Base-by-base conservation (phyloP, 1,140 invertebrate genomes). In the Drosophila rhopaloa region DNA sequence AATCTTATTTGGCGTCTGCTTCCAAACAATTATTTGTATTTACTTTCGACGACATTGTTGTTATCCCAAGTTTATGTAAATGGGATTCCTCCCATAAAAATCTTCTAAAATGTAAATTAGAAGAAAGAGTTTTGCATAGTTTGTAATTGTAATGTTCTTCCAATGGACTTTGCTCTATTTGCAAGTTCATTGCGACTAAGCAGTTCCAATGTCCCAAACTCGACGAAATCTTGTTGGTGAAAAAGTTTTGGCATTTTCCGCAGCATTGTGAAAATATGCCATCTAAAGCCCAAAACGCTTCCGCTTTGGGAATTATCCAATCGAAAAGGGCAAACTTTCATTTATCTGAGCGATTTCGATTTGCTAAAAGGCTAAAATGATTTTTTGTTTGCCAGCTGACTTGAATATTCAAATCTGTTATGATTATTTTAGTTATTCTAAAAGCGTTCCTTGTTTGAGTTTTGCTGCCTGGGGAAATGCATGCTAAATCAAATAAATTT, bases 311-410 rank as follows among this genome's bases (percentile, higher is more conserved):
- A 70, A 56, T 56, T 14, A 10, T 19, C 11, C 41, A n/a, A 44
- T 7, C 27, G 44, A 54, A 44, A 19, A 24, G 29, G 27, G 19
- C 47, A n/a, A 55, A 40, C 62, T 56, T 53, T 46, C 38, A 38
- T 53, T 29, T 67, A 40, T 19, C 11, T 66, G 59, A 51, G 46
- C 59, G 38, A 46, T 68, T 66, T 68, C 47, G 65, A 44, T 46
- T 70, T 57, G 63, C 43, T 40, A 56, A 70, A 70, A 70, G 32
- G 63, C 68, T 44, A 19, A 14, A 14, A 27, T 59, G 43, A 16
- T 32, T 27, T 38, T 40, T 37, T 29, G 47, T 10, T 41, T 10
- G 37, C 35, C 29, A 35, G 37, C 53, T 5, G 27, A 27, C 38
- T 14, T 11, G 10, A n/a, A 41, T 51, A 51, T 65, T 37, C 29